Base-by-base conservation (phyloP, 1,140 invertebrate species). In the Drosophila eugracilis region DNA sequence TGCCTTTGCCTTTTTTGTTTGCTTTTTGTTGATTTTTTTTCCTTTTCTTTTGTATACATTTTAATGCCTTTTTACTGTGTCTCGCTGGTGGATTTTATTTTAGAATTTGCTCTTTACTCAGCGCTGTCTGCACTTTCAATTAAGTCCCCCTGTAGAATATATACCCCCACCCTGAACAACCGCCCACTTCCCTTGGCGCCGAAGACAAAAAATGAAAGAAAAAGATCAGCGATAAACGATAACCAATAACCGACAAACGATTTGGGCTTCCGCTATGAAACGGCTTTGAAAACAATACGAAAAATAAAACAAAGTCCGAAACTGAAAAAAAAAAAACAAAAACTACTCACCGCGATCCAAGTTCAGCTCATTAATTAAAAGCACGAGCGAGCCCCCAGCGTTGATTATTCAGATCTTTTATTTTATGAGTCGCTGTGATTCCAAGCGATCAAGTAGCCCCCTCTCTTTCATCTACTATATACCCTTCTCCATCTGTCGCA, bases 301-400 rank as follows among this genome's bases (percentile, higher is more conserved):
- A 14, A 55, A 55, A 59, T 54, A 59, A 49, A 19, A 34, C 6
- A 26, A 49, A 74, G 59, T 37, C 26, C 54, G 28, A 10, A 7
- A 10, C 60, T n/a, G n/a, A n/a, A n/a, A 53, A 58, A 14, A n/a
- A 39, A 22, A 41, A 45, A 22, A 47, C 55, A 50, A 55, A 67
- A 63, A 58, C 65, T 44, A 57, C 41, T 70, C 17, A 55, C 59
- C 59, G 59, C 26, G 10, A 36, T 57, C 55, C 79, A 84, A 84
- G 79, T 72, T 84, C 59, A 78, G 75, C 17, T 84, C 76, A 77
- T 77, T 79, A 85, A 85, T 86, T 85, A 77, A 86, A 85, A 77
- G 73, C 81, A 85, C 71, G 71, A 75, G 73, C 73, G 81, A 86
- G 81, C 77, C 79, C 80, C 81, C 81, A 80, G 60, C 39, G 52